Evolutionary conservation across 2,888 invertebrate genomes (phyloP).

Genomic region (Clistopyga incitator): DNA sequence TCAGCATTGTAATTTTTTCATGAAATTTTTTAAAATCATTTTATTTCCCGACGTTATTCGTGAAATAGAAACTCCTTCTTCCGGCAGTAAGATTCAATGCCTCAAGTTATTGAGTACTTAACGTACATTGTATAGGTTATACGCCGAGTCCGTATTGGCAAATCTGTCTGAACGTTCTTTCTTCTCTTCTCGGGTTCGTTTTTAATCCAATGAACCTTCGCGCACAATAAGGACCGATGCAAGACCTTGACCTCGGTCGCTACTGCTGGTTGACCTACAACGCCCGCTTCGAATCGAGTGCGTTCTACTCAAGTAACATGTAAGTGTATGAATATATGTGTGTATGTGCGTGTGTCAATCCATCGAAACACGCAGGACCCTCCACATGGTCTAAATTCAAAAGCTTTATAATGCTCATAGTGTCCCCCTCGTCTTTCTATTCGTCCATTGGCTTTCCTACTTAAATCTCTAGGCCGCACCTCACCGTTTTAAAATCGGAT

Average conservation of each 20-base stretch:
- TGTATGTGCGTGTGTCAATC: slow-evolving; percentile 43
- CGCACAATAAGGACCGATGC: slow-evolving; percentile 67
- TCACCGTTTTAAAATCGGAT: slow-evolving; percentile 47
- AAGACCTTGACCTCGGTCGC: slow-evolving; percentile 81
- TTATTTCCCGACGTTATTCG: too few species aligned
- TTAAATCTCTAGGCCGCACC: slow-evolving; percentile 35
- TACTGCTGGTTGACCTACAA: slow-evolving; percentile 80
- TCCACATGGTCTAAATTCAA: slow-evolving; percentile 68
- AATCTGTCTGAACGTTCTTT: slow-evolving; percentile 12
- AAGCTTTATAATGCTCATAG: slow-evolving; percentile 71
- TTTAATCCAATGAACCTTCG: slow-evolving; percentile 64
- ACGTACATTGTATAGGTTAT: background rate
- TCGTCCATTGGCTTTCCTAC: slow-evolving; percentile 43
- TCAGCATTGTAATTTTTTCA: background rate
- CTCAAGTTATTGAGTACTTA: background rate
- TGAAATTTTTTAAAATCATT: too few species aligned
- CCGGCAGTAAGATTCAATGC: background rate
- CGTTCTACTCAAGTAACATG: slow-evolving; percentile 23
- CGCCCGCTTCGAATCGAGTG: slow-evolving; percentile 72
- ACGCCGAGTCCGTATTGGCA: slow-evolving; percentile 25
- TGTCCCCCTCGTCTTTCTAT: slow-evolving; percentile 25
- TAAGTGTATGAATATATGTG: slow-evolving; percentile 21
- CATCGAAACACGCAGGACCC: slow-evolving; percentile 60
- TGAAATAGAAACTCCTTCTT: background rate
- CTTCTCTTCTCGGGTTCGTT: slow-evolving; percentile 34